Conservation (phyloP, 1,140 invertebrate genomes). For the Lepidurus arcticus region DNA sequence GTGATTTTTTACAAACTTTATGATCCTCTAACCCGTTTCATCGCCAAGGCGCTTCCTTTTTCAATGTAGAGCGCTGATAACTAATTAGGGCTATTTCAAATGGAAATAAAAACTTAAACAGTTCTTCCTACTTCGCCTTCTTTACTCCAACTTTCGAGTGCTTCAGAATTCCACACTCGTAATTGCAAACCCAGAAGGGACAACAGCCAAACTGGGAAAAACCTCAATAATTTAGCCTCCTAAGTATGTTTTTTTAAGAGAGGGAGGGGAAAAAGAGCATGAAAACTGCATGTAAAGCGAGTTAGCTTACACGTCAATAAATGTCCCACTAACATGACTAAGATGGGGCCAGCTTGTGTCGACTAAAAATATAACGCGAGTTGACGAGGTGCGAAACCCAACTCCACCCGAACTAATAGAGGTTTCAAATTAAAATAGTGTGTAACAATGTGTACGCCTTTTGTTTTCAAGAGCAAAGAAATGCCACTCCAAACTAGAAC, state of each 20-base stretch:
- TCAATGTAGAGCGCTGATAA: background rate
- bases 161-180: too few relatives aligned
- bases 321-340: conserved; percentile 19
- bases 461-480: too few relatives aligned
- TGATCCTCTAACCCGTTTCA: background rate
- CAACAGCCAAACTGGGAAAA: too few relatives aligned
- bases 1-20: background rate
- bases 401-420: background rate
- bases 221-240: too few relatives aligned
- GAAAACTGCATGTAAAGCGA: background rate
- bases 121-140: too few relatives aligned
- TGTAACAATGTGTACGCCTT: too few relatives aligned
- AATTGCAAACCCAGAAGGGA: too few relatives aligned
- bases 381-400: conserved; percentile 3
- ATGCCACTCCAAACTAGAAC: too few relatives aligned
- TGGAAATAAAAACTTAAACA: too few relatives aligned
- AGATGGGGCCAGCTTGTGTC: conserved; percentile 12
- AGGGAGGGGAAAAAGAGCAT: background rate
- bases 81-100: too few relatives aligned
- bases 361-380: conserved; percentile 11
- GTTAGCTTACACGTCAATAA: conserved; percentile 16
- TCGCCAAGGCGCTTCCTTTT: background rate
- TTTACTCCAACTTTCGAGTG: too few relatives aligned
- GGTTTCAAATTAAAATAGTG: too few relatives aligned
- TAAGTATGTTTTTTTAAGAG: background rate